Base-by-base conservation (phyloP, 2,888 invertebrate species). In the Omphaloscelis lunosa region DNA sequence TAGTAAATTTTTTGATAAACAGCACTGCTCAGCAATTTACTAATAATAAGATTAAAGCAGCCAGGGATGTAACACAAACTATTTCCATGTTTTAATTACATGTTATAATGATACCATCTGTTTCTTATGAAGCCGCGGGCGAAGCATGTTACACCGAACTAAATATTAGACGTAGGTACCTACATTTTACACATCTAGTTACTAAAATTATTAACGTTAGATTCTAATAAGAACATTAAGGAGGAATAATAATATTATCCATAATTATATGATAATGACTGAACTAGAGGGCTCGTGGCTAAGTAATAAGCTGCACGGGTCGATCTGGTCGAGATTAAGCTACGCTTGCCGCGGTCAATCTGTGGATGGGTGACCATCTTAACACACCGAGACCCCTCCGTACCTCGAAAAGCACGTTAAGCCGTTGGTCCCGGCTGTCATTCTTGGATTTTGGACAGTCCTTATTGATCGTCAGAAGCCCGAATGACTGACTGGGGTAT, bases 101-200 rank as follows among this genome's bases (percentile, higher is more conserved):
- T 34, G 84, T 56, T 72, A 34, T 59, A 67, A 80, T 72, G 59
- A 84, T 65, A 80, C 39, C 68, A 80, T 69, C 68, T 84, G 68
- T 48, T 72, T 45, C 41, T 1, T 61, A 17, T 53, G 11, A 51
- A 15, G 56, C 79, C 65, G 41, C 39, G n/a, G 68, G 85, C 61
- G 56, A n/a, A 66, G 41, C 15, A 41, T 51, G 61, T 65, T 56
- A 69, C 39, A 34, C 27, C 8, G 5, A 29, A 59, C 59, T 23
- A 56, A 45, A 71, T 61, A 39, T 41, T 51, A 59, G n/a, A n/a
- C 11, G 27, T 77, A n/a, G 8, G 27, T 77, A 58, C 0, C 12
- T n/a, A 27, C 27, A 71, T 72, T 84, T 58, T 45, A 39, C 41
- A 56, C 15, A 11, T 45, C 29, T 58, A 53, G 29, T 59, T 34